Evolutionary conservation across 2,113 vertebrate species (phyloP), one percentile per base, ranked within the genome.

Genomic region (Okapia johnstoni): DNA sequence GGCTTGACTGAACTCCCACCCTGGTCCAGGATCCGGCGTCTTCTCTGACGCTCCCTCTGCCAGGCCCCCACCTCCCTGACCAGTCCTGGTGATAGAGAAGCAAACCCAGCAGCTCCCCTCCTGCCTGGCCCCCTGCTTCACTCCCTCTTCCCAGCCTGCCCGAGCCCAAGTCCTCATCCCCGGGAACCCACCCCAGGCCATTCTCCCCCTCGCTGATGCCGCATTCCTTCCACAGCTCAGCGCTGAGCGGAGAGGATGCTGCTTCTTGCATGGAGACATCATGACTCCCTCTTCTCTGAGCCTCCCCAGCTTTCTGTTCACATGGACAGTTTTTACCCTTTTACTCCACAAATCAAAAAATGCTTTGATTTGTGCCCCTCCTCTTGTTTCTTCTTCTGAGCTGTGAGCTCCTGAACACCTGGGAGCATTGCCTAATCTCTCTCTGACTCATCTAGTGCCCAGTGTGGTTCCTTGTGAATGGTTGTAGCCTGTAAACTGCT

Each of bases 161-260:
- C 2, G 0, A 80, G 48, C 26, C 6, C 19, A 84, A 46, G 85
- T 58, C 30, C 40, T 33, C 13, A 0, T 48, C 40, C 16, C 30
- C 0, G 0, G 4, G 7, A 33, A 9, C 30, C 48, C n/a, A n/a
- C 17, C 36, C 57, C 28, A 33, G 4, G 25, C 30, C 58, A 6
- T 40, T 43, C 73, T 85, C 5, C 28, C 14, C 30, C 1, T 26
- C 3, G 0, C 81, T 12, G 21, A 28, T 58, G 17, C 85, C 12
- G 1, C 7, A 11, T 2, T 81, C 46, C 33, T 46, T 33, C 21
- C 30, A 30, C 43, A 43, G 7, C 73, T 80, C 70, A 23, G 48
- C 46, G 54, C 40, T 12, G 13, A 40, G n/a, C 14, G 5, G 66
- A 52, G 25, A 77, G 52, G 2, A 43, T 30, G 50, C 19, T 28